Evolutionary conservation across 2,797 vertebrate species (phyloP), one percentile per base, ranked within the genome.

Genomic region (Pachyuromys duprasi): DNA sequence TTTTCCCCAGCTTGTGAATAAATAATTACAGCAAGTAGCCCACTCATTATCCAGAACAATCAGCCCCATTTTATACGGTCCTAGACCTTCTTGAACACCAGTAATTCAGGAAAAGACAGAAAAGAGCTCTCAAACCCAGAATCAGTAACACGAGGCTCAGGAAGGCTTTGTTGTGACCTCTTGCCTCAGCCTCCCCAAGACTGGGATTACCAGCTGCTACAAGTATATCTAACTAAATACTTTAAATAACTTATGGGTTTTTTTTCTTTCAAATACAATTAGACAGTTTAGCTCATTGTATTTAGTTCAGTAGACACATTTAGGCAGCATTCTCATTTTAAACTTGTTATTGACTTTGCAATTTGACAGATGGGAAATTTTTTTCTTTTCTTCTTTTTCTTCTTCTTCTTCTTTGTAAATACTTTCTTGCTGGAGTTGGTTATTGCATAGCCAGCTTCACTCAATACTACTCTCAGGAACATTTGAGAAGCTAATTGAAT

Each of bases 301-400:
- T 78, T 94, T 60, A 90, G 88, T 70, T 90, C 97, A 89, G 18
- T 62, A 92, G 94, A 93, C 53, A 93, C 39, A 83, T 90, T 74
- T 63, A 76, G 70, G 26, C 87, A 94, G 83, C 57, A 86, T 90
- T 91, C 80, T 96, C 80, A 75, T 72, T 96, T 94, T 86, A 91
- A 88, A 93, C 60, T 93, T 91, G 86, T n/a, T 95, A 93, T 87
- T 15, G 84, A 88, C 96, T 97, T 91, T 96, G 20, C 91, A 62
- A 91, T 94, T 91, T 95, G 88, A 92, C 92, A 88, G 87, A 42
- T 65, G 0, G 33, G 17, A 18, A 17, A 4, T 69, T 33, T 33
- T 33, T 33, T 69, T n/a, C 14, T 39, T 12, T 49, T 72, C 22
- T 57, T 57, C 15, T 57, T 33, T 86, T 93, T 65, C 87, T 90